Conservation (phyloP, 2,888 invertebrate genomes). For the Lissonota sp. region DNA sequence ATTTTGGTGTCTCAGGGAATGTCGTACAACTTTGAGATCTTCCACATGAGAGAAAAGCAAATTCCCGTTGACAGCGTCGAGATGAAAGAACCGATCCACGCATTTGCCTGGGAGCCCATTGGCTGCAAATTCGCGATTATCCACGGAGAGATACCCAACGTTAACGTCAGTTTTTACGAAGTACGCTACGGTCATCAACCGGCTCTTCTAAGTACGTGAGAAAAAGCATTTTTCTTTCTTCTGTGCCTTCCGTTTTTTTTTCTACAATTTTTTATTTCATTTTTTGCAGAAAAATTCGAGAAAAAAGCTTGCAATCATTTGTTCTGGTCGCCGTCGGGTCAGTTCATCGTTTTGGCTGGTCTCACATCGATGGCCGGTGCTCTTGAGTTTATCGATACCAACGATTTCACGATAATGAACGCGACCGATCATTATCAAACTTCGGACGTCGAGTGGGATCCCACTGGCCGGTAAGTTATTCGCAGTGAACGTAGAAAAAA, state of each 20-base stretch:
- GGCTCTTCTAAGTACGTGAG: constrained; percentile 91
- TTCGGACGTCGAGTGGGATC: constrained; percentile 99
- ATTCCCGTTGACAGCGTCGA: constrained; percentile 99
- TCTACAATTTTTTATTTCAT: neutral
- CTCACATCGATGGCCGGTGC: constrained; percentile 93
- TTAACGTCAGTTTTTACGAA: constrained; percentile 96
- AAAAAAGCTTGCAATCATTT: constrained; percentile 95
- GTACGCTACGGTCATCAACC: constrained; percentile 96
- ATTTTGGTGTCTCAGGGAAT: constrained; percentile 86
- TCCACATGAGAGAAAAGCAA: constrained; percentile 98
- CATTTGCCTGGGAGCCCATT: constrained; percentile 99
- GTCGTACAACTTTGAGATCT: constrained; percentile 99
- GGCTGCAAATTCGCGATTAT: constrained; percentile 98
- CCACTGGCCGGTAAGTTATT: constrained; percentile 91
- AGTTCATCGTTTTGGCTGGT: constrained; percentile 97
- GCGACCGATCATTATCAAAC: constrained; percentile 96
- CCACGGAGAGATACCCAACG: constrained; percentile 95
- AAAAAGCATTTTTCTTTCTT: constrained; percentile 69
- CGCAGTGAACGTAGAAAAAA: neutral
- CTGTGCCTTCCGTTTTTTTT: constrained; percentile 12
- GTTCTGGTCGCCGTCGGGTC: constrained; percentile 98
- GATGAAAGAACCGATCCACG: constrained; percentile 95
- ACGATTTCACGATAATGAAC: constrained; percentile 98
- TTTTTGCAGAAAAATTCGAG: constrained; percentile 86
- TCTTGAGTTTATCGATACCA: constrained; percentile 97